Evolutionary conservation across 2,113 vertebrate species (phyloP).

Genomic region (Varanus salvator): DNA sequence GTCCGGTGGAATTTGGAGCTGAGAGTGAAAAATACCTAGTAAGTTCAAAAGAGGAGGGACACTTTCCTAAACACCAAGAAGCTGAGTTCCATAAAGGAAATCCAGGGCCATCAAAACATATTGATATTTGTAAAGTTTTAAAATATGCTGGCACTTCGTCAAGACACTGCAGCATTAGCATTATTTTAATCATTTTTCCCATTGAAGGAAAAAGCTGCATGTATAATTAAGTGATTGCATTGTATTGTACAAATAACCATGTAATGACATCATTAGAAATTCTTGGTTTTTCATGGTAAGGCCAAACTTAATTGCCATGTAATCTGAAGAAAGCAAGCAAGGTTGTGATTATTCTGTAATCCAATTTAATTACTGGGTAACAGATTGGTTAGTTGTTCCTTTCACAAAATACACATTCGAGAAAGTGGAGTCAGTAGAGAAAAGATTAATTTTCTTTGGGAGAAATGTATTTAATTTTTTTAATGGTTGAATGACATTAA

Average conservation of each 20-base stretch:
- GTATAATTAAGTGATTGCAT: constrained; percentile 82
- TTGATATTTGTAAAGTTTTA: constrained; percentile 64
- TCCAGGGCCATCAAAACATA: constrained; percentile 18
- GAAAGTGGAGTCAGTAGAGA: constrained; percentile 55
- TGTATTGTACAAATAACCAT: constrained; percentile 83
- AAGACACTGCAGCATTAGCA: constrained; percentile 76
- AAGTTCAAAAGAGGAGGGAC: not conserved
- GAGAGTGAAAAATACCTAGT: not conserved
- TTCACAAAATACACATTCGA: constrained; percentile 70
- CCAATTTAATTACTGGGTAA: constrained; percentile 81
- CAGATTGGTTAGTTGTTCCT: constrained; percentile 74
- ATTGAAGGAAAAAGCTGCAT: constrained; percentile 78
- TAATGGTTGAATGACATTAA: constrained; percentile 5
- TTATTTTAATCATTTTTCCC: constrained; percentile 80
- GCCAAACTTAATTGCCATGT: constrained; percentile 83
- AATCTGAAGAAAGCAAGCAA: constrained; percentile 83
- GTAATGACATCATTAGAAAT: constrained; percentile 82
- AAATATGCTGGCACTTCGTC: constrained; percentile 72
- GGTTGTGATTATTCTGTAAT: constrained; percentile 82
- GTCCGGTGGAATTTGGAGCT: not conserved
- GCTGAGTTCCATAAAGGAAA: constrained; percentile 3
- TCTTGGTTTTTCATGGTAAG: constrained; percentile 84
- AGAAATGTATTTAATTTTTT: constrained; percentile 32
- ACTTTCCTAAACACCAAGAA: not conserved
- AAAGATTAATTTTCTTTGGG: constrained; percentile 47